Conservation (phyloP, 23 tunicate species). For the Halocynthia roretzi region DNA sequence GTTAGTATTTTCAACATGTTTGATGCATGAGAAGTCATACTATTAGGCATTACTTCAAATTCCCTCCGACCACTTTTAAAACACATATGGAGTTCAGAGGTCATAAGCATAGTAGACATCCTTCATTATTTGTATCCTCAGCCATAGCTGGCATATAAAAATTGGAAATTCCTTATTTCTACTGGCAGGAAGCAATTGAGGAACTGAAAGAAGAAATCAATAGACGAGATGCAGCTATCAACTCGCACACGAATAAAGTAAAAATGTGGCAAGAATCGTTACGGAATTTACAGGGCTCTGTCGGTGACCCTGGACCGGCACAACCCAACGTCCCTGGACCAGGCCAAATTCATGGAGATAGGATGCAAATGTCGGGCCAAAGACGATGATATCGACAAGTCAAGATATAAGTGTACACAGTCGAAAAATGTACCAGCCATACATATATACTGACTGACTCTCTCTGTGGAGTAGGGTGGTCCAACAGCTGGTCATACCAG, state of each 20-base stretch:
- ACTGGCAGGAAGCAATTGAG: conserved; percentile 37
- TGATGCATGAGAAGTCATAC: too few relatives aligned
- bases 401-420: not conserved
- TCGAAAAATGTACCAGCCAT: too few relatives aligned
- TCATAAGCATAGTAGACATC: too few relatives aligned
- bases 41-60: too few relatives aligned
- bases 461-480: too few relatives aligned
- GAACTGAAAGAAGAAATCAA: conserved; percentile 45
- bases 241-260: conserved; percentile 18
- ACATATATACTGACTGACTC: too few relatives aligned
- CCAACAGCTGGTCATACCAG: too few relatives aligned
- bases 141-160: too few relatives aligned
- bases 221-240: conserved; percentile 34
- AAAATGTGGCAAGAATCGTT: conserved; percentile 46
- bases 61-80: too few relatives aligned
- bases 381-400: not conserved
- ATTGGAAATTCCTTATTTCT: not conserved
- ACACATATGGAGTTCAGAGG: too few relatives aligned
- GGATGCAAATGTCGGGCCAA: conserved; percentile 3
- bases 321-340: not conserved
- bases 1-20: too few relatives aligned
- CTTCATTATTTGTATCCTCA: too few relatives aligned
- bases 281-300: conserved; percentile 1
- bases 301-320: conserved; percentile 2
- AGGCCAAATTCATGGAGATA: conserved; percentile 14